Conservation (phyloP, 92 coral and sea anemone genomes). For the Epizoanthus fatuus region DNA sequence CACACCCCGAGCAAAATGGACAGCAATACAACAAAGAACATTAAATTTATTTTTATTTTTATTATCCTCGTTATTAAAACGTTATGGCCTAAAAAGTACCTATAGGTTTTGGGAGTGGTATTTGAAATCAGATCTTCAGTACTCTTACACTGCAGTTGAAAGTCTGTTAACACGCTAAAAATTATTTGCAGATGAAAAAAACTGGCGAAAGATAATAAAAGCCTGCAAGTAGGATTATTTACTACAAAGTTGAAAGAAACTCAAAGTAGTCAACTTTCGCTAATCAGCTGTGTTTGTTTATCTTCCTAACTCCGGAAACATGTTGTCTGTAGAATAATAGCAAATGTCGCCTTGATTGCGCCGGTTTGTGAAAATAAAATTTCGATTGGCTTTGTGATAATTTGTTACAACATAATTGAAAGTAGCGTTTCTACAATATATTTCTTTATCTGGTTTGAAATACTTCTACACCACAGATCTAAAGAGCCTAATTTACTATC, state of each 20-base stretch:
- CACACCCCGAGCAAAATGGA: background rate
- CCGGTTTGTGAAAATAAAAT: background rate
- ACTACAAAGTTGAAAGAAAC: background rate
- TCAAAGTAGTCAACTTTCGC: background rate
- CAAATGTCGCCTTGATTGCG: background rate
- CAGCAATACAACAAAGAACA: background rate
- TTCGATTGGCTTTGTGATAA: background rate
- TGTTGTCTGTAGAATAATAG: background rate
- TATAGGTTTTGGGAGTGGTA: too few species aligned
- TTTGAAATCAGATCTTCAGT: too few species aligned
- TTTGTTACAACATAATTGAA: background rate
- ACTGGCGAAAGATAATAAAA: background rate
- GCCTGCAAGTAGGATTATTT: background rate
- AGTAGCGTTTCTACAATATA: too few species aligned
- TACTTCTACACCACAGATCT: too few species aligned
- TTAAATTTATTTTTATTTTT: background rate
- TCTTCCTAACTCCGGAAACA: background rate
- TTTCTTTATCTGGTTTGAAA: too few species aligned
- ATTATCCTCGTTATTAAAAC: too few species aligned
- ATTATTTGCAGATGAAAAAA: too few species aligned
- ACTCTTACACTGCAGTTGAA: too few species aligned
- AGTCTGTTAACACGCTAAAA: too few species aligned
- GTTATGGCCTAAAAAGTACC: too few species aligned
- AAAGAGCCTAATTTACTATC: too few species aligned
- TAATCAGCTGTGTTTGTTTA: slow-evolving; percentile 22